phyloP scores from a whole-genome alignment of 2,797 vertebrate genomes.

The Poliocrania exsul region DNA sequence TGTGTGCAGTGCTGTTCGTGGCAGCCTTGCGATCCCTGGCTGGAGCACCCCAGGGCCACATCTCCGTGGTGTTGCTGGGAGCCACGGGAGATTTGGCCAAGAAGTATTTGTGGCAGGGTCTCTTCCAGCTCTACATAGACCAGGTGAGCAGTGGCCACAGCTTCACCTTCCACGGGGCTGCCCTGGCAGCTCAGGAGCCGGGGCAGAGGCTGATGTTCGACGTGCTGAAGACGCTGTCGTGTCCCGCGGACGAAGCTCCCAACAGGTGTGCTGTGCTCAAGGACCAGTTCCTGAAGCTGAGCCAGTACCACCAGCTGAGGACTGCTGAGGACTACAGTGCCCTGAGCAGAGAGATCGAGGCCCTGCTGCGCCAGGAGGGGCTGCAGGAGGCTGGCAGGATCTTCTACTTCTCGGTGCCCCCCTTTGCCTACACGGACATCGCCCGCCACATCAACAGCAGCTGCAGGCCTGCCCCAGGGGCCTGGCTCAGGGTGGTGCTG shows the following conservation, averaged over 20 bases:
- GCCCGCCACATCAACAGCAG: conserved; percentile 86
- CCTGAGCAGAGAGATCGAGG: conserved; percentile 80
- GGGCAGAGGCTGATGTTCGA: conserved; percentile 82
- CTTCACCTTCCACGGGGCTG: conserved; percentile 91
- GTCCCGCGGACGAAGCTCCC: conserved; percentile 71
- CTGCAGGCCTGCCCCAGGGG: conserved; percentile 80
- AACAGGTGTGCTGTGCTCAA: conserved; percentile 85
- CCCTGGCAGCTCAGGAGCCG: conserved; percentile 71
- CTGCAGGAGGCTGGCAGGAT: conserved; percentile 88
- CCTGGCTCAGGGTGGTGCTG: conserved; percentile 91
- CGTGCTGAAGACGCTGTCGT: conserved; percentile 85
- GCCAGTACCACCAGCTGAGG: conserved; percentile 86
- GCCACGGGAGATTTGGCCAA: conserved; percentile 92
- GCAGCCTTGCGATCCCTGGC: conserved; percentile 33
- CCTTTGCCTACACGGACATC: conserved; percentile 89
- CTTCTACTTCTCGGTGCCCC: conserved; percentile 94
- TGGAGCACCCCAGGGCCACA: conserved; percentile 77
- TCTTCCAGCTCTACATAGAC: conserved; percentile 89
- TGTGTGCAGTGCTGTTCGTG: conserved; percentile 51
- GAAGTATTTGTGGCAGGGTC: conserved; percentile 95
- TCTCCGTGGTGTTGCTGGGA: conserved; percentile 90
- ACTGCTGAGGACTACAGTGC: conserved; percentile 81
- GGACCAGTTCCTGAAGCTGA: conserved; percentile 88
- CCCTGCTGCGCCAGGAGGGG: conserved; percentile 78
- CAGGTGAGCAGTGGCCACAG: conserved; percentile 83